A percentile compares a stretch with the other conserved stretches of the same genome.
These are phyloP conservation scores for Pachyrhynchus sulphureomaculatus DNA, from an alignment of 1,140 invertebrate genomes.

Conservation along the genomic window DNA sequence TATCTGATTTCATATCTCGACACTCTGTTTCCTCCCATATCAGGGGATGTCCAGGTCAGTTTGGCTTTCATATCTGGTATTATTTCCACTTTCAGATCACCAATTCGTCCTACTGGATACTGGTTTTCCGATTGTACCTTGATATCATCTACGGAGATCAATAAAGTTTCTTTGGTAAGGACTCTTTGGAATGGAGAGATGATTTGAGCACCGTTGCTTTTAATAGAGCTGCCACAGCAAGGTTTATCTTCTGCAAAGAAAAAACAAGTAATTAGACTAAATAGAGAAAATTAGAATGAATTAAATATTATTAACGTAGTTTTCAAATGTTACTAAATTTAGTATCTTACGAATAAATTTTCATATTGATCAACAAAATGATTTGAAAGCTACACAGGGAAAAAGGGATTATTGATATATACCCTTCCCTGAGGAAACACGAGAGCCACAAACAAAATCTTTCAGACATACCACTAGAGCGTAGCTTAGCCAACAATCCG, in stretches of 20 bases:
- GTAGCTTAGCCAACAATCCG: too few relatives aligned
- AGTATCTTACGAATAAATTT: too few relatives aligned
- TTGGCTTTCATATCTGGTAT: conserved; percentile 51
- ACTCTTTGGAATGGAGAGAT: conserved; percentile 54
- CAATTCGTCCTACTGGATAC: conserved; percentile 51
- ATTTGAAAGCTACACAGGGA: too few relatives aligned
- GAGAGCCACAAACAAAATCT: too few relatives aligned
- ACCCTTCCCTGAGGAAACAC: too few relatives aligned
- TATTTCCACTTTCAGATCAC: conserved; percentile 53
- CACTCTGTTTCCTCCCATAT: conserved; percentile 55
- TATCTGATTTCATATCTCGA: conserved; percentile 56
- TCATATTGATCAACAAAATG: too few relatives aligned
- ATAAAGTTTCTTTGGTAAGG: conserved; percentile 52
- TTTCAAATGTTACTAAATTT: too few relatives aligned
- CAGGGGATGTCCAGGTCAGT: conserved; percentile 59
- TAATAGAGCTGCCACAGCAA: conserved; percentile 56
- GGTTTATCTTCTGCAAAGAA: conserved; percentile 43
- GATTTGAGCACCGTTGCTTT: conserved; percentile 50
- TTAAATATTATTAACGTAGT: neutral
- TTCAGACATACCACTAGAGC: too few relatives aligned
- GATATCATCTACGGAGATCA: conserved; percentile 49
- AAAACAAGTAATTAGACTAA: conserved; percentile 3
- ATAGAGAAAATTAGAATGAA: neutral
- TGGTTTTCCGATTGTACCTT: conserved; percentile 16
- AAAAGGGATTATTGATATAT: too few relatives aligned